These are phyloP conservation scores for Montipora sp. DNA, from an alignment of 64 coral and sea anemone species.

Conservation along the genomic window DNA sequence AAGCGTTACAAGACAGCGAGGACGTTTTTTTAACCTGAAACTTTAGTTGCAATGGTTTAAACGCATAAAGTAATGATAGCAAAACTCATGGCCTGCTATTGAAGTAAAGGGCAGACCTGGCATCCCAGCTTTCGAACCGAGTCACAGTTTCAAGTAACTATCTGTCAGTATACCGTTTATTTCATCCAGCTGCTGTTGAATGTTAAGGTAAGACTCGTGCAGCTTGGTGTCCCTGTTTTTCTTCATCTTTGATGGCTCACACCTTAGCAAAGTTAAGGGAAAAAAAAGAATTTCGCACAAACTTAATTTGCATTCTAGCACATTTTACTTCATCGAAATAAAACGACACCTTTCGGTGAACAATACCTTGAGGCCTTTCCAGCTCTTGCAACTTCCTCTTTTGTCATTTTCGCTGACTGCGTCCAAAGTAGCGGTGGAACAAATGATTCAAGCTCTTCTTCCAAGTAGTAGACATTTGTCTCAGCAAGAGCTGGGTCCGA, in stretches of 20 bases:
- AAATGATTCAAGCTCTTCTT: conserved; percentile 45
- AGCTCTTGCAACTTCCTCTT: conserved; percentile 25
- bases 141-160: too few relatives aligned
- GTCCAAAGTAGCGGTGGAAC: conserved; percentile 41
- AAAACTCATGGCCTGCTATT: too few relatives aligned
- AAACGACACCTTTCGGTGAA: too few relatives aligned
- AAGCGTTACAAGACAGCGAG: too few relatives aligned
- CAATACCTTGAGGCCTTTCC: neutral
- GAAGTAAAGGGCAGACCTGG: too few relatives aligned
- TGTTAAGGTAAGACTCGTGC: conserved; percentile 25
- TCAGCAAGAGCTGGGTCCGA: conserved; percentile 50
- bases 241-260: neutral
- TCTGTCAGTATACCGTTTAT: conserved; percentile 8
- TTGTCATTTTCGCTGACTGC: conserved; percentile 9
- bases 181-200: conserved; percentile 2
- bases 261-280: neutral
- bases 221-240: conserved; percentile 3
- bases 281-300: neutral
- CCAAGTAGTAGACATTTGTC: conserved; percentile 41
- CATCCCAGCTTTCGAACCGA: too few relatives aligned
- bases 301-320: too few relatives aligned
- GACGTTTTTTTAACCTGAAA: too few relatives aligned
- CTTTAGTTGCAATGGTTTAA: too few relatives aligned
- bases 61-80: too few relatives aligned
- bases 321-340: too few relatives aligned